These are phyloP conservation scores for Orbicella faveolata DNA, from an alignment of 64 coral and sea anemone genomes.

Conservation along the genomic window DNA sequence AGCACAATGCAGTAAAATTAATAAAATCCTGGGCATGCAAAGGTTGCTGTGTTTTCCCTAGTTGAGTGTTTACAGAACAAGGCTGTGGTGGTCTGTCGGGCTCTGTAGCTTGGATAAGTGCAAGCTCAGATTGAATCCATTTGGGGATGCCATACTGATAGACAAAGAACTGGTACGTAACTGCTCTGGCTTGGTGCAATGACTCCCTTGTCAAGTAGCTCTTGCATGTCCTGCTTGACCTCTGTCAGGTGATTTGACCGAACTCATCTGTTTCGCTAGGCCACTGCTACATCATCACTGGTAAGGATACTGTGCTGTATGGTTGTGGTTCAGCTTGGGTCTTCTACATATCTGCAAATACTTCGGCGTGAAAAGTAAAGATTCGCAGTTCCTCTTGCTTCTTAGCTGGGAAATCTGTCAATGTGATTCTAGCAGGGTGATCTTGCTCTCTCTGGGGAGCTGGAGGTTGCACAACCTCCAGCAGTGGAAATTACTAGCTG, in stretches of 20 bases:
- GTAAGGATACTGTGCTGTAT: conserved; percentile 48
- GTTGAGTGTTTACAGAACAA: too few species aligned
- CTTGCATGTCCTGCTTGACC: conserved; percentile 63
- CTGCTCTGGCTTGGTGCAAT: conserved; percentile 38
- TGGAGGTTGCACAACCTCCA: neutral
- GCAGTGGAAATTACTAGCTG: neutral
- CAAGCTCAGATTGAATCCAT: too few species aligned
- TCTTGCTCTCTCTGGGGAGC: neutral
- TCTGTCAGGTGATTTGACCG: conserved; percentile 39
- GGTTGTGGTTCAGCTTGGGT: conserved; percentile 37
- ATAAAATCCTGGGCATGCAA: too few species aligned
- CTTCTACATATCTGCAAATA: conserved; percentile 26
- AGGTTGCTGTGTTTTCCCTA: too few species aligned
- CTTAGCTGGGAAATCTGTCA: conserved; percentile 43
- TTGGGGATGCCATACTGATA: too few species aligned
- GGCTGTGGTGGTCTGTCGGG: too few species aligned
- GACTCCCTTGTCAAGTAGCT: conserved; percentile 32
- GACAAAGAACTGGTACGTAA: neutral
- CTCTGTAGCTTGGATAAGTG: too few species aligned
- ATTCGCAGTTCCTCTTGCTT: conserved; percentile 29
- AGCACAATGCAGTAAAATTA: too few species aligned
- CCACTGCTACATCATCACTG: conserved; percentile 42
- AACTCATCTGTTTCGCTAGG: conserved; percentile 31
- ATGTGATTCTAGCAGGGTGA: conserved; percentile 28
- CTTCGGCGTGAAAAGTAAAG: conserved; percentile 16